Evolutionary conservation across 2,113 vertebrate genomes (phyloP), one percentile per base, ranked within the genome.

Genomic region (Egretta garzetta): DNA sequence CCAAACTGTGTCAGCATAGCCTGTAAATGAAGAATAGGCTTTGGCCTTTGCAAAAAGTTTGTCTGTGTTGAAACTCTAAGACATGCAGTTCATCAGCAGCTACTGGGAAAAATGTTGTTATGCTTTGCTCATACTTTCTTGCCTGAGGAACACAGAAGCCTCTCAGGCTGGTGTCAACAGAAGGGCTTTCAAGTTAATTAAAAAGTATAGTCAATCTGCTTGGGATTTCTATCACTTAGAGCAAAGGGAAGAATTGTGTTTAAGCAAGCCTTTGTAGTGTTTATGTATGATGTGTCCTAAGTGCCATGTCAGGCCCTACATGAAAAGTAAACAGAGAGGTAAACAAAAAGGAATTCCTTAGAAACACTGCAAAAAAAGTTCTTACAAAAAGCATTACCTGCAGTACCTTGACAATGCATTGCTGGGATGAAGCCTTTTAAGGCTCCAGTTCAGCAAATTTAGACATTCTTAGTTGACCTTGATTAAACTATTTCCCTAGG

Each of bases 151-250:
- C 50, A 88, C 26, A 83, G 82, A 93, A 35, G 17, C 26, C 50
- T 94, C 75, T 58, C 53, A 76, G 50, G 33, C 33, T 83, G 32
- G 55, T 93, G 71, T 90, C 87, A 82, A 73, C 58, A 93, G 50
- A 91, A 85, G 6, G 17, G 23, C 63, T 95, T 97, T 97, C 88
- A 90, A 96, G 67, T 77, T 96, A 96, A 93, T 88, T 96, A 64
- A 95, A 95, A 94, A 93, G 39, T 50, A 9, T 81, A 70, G 64
- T 63, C 53, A 94, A 58, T 86, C 56, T 94, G 32, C 24, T 76
- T 79, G 66, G 71, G 55, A 91, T 92, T 95, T 83, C 53, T 80
- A n/a, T 80, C 49, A 88, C 68, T 77, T 30, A 63, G 62, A 86
- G 58, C 27, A 94, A 96, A 94, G 6, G 60, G 53, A 82, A 88